These are phyloP conservation scores for Lepidostoma basale DNA, from an alignment of 1,140 invertebrate genomes.

Conservation along the genomic window DNA sequence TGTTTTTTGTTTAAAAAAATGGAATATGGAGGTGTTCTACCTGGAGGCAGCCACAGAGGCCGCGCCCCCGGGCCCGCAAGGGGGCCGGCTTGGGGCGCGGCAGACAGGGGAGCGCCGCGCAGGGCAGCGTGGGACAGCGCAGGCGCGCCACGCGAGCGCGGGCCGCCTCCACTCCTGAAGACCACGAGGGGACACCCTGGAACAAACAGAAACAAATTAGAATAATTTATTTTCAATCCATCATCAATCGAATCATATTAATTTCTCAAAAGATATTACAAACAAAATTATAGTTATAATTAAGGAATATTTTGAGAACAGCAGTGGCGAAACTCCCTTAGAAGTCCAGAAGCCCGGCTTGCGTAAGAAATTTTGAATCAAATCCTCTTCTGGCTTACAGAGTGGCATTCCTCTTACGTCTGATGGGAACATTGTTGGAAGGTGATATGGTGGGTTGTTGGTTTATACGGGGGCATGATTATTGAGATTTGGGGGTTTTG, in stretches of 20 bases:
- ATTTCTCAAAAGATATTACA: neutral
- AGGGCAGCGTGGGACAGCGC: constrained; percentile 41
- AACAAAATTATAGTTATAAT: neutral
- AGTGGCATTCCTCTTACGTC: neutral
- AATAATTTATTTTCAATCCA: neutral
- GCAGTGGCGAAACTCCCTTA: neutral
- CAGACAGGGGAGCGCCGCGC: constrained; percentile 24
- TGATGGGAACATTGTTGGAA: too few species aligned
- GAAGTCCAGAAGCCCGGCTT: too few species aligned
- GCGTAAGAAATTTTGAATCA: too few species aligned
- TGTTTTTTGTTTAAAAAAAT: too few species aligned
- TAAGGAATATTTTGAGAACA: neutral
- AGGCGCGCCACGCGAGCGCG: constrained; percentile 41
- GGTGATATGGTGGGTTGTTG: too few species aligned
- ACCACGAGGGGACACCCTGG: constrained; percentile 45
- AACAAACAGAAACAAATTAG: constrained; percentile 17
- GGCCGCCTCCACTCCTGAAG: constrained; percentile 40
- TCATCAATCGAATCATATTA: neutral
- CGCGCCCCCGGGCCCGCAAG: constrained; percentile 32
- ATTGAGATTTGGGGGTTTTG: too few species aligned
- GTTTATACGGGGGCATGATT: too few species aligned
- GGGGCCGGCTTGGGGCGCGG: constrained; percentile 24
- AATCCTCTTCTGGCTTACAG: neutral
- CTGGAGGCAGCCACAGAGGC: constrained; percentile 42
- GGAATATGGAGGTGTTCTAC: constrained; percentile 15